Evolutionary conservation across 2,797 vertebrate species (phyloP).

Genomic region (Podarcis lilfordi): DNA sequence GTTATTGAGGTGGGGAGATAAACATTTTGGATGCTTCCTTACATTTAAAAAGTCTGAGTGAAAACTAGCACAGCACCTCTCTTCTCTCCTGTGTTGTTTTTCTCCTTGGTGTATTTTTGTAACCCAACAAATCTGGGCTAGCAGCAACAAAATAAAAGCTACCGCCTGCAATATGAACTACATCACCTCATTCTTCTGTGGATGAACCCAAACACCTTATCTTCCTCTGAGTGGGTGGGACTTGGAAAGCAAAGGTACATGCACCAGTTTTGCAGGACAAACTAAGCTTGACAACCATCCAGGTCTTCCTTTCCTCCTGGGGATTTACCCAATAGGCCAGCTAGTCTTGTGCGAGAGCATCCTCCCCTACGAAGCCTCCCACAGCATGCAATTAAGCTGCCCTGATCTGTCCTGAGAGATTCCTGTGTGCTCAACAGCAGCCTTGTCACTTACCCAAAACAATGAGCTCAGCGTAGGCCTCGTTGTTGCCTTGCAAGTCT

Average conservation of each 20-base stretch:
- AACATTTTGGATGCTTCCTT: not conserved
- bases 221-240: not conserved
- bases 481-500: conserved; percentile 86
- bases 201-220: not conserved
- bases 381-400: not conserved
- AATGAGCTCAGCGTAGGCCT: conserved; percentile 87
- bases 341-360: not conserved
- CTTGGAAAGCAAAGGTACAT: not conserved
- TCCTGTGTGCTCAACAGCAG: not conserved
- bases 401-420: not conserved
- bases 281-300: not conserved
- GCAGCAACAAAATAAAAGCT: not conserved
- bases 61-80: not conserved
- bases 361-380: not conserved
- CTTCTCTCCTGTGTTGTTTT: not conserved
- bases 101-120: not conserved
- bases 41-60: not conserved
- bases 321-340: not conserved
- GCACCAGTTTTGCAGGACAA: not conserved
- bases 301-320: not conserved
- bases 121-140: not conserved
- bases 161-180: not conserved
- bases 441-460: conserved; percentile 84
- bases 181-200: not conserved
- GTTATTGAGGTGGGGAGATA: no score